phyloP scores from a whole-genome alignment of 2,888 invertebrate genomes.

The Homarus gammarus region DNA sequence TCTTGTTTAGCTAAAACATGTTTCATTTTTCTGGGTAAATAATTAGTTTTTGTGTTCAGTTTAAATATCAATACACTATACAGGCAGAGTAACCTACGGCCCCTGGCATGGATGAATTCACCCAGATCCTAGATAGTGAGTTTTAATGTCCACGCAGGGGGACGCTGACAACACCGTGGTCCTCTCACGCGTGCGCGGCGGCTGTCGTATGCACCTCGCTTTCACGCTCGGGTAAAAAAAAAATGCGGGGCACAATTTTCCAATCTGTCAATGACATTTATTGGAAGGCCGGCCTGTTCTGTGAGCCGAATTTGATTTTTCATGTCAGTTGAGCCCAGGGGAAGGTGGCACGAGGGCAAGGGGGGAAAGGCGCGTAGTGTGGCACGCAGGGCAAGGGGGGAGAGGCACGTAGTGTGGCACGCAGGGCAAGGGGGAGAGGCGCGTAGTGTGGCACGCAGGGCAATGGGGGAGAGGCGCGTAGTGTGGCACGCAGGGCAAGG shows the following conservation, averaged over 20 bases:
- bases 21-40: no score
- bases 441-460: neutral
- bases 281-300: slow-evolving; percentile 36
- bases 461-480: neutral
- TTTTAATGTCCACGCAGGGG: no score
- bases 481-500: neutral
- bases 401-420: neutral
- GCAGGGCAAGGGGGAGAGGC: neutral
- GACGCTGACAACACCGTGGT: no score
- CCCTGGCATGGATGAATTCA: no score
- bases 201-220: neutral
- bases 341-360: neutral
- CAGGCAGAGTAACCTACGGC: no score
- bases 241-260: slow-evolving; percentile 27
- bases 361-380: neutral
- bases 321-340: neutral
- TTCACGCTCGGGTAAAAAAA: neutral
- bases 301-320: slow-evolving; percentile 41
- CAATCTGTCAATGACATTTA: slow-evolving; percentile 57
- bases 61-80: no score
- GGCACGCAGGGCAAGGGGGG: neutral
- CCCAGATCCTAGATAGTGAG: no score
- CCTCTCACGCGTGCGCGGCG: neutral
- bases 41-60: no score
- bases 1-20: no score